Conservation (phyloP, 2,113 vertebrate species). For the Octodon degus region DNA sequence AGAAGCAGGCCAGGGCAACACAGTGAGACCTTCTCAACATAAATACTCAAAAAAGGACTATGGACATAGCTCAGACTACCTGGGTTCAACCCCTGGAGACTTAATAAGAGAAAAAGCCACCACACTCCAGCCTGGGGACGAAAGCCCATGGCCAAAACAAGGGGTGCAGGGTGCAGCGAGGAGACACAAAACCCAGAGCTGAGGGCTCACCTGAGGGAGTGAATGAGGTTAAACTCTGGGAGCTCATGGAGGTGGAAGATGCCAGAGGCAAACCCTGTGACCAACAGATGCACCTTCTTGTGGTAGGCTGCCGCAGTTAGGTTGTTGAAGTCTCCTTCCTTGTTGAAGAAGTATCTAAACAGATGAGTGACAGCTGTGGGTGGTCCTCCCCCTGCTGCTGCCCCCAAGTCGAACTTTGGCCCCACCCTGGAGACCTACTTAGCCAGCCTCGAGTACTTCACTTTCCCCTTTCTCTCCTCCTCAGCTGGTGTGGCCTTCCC, state of each 20-base stretch:
- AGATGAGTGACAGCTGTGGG: fast-evolving
- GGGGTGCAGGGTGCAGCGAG: neutral
- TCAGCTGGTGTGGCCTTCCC: conserved; percentile 87
- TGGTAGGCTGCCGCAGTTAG: conserved; percentile 93
- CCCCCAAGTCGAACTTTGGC: neutral
- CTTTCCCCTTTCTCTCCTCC: conserved; percentile 86
- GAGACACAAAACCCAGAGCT: fast-evolving
- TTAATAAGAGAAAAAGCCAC: neutral
- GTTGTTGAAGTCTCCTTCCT: conserved; percentile 95
- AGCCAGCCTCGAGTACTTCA: conserved; percentile 89
- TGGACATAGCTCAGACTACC: neutral
- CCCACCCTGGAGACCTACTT: conserved; percentile 89
- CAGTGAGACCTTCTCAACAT: neutral
- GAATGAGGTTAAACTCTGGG: conserved; percentile 96
- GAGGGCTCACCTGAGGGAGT: conserved; percentile 93
- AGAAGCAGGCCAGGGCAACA: neutral
- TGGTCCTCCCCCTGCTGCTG: fast-evolving
- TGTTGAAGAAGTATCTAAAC: conserved; percentile 95
- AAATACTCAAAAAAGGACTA: too few species aligned
- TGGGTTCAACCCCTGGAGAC: neutral
- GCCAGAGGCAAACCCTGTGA: conserved; percentile 96
- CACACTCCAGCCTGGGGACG: neutral
- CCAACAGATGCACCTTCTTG: conserved; percentile 92
- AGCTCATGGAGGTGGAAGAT: conserved; percentile 97
- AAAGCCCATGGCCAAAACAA: neutral